A percentile compares a stretch with the other conserved stretches of the same genome.
Evolutionary conservation across 2,888 invertebrate genomes (phyloP).

Genomic region (Tenthredo livida): DNA sequence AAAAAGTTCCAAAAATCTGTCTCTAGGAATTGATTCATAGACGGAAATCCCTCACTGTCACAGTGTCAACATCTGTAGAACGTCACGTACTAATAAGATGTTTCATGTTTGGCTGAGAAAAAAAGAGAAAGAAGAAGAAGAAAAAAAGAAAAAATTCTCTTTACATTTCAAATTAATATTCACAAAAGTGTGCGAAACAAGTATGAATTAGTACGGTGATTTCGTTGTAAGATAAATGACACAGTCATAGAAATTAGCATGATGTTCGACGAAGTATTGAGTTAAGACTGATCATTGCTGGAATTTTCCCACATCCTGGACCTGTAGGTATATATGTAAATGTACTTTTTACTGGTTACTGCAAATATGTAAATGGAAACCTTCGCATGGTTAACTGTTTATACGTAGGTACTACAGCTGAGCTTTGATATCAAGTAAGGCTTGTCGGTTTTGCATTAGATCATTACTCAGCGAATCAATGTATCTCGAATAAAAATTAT

Average conservation of each 20-base stretch:
- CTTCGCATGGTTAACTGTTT: neutral
- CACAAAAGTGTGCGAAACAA: neutral
- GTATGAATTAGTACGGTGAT: neutral
- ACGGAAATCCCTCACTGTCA: conserved; percentile 18
- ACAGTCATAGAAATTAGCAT: neutral
- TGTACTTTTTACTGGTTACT: neutral
- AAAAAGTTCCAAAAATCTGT: neutral
- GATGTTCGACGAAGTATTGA: neutral
- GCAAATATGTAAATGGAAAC: conserved; percentile 1
- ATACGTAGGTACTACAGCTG: neutral
- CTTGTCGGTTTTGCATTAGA: neutral
- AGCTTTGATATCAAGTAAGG: neutral
- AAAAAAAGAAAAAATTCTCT: neutral
- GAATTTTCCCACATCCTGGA: conserved; percentile 18
- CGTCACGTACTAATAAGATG: neutral
- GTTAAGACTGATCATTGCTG: neutral
- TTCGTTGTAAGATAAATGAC: neutral
- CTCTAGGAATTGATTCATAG: neutral
- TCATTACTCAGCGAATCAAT: neutral
- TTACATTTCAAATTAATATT: neutral
- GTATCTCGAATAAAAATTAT: neutral
- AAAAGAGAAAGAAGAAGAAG: neutral
- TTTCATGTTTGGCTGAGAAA: neutral
- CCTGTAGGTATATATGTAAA: neutral
- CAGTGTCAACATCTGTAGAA: neutral